Conservation (phyloP, 2,797 vertebrate genomes). For the Aselliscus stoliczkanus region DNA sequence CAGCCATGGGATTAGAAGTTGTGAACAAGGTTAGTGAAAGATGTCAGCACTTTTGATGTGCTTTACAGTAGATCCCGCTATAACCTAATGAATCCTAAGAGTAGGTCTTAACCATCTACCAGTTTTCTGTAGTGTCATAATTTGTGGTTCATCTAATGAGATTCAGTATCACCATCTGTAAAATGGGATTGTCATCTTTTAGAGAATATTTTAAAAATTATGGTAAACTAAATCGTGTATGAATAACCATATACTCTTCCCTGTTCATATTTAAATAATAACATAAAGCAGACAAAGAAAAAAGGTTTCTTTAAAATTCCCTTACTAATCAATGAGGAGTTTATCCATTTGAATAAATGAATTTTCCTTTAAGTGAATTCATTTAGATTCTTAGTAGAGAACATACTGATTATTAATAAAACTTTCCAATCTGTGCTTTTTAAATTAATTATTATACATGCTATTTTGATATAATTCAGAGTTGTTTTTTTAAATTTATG, state of each 20-base stretch:
- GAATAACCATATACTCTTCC: not conserved
- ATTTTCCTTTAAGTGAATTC: constrained; percentile 29
- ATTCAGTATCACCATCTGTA: not conserved
- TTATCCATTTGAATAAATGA: constrained; percentile 39
- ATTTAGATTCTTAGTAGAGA: not conserved
- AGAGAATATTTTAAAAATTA: not conserved
- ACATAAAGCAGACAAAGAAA: not conserved
- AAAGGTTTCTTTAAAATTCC: not conserved
- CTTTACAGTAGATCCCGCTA: not conserved
- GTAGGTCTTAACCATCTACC: not conserved
- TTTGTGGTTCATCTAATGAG: not conserved
- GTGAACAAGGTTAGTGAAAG: not conserved
- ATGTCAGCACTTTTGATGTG: not conserved
- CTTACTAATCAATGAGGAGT: not conserved
- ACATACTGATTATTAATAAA: constrained; percentile 25
- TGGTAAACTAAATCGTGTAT: not conserved
- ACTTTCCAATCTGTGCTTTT: constrained; percentile 42
- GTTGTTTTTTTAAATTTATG: not conserved
- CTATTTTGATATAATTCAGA: constrained; percentile 33
- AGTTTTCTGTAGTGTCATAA: not conserved
- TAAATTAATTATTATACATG: not conserved
- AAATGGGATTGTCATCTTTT: not conserved
- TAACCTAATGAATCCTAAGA: not conserved
- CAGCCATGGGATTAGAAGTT: not conserved
- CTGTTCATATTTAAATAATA: constrained; percentile 4